Base-by-base conservation (phyloP, 1,140 invertebrate species). In the Lysiphlebus fabarum region DNA sequence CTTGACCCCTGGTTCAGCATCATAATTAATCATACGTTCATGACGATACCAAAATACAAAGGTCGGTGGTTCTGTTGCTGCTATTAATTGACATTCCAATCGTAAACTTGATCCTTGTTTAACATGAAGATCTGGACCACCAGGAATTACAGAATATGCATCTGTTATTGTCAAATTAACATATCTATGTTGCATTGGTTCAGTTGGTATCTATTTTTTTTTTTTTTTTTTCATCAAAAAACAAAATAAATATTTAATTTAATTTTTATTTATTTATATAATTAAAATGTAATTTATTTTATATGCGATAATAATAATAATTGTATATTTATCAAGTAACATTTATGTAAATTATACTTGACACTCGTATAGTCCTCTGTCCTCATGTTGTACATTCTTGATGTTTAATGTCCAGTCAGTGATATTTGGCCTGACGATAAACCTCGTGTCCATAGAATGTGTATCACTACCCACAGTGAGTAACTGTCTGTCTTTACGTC, bases 11-110 rank as follows among this genome's bases (percentile, higher is more conserved):
- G 80, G 75, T 51, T 83, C 82, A 11, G 79, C 80, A 65, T 89
- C 86, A 72, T 88, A 89, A 70, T 89, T 89, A 65, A 89, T 87
- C 86, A 89, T 88, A 58, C 82, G 82, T 53, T 82, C 82, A 63
- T 88, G 84, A 69, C 88, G 87, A 73, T 87, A 90, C 89, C 89
- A 91, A 75, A 91, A 91, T 41, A 91, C 86, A 78, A 85, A 91
- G 7, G 85, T 79, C 1, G 89, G 89, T 45, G 86, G 82, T 70
- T 90, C 88, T 11, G 88, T 90, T 41, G 86, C 86, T 43, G 85
- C 82, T 65, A 82, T 83, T 42, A 91, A 79, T 64, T 84, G 84
- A 74, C 89, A 91, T 66, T 88, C 85, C 61, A 91, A 72, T 48
- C 85, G 82, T 58, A 91, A 76, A 49, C 84, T 85, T 36, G 87